Percentiles rank a stretch among this genome's conserved stretches.
Evolutionary conservation across 2,113 vertebrate genomes (phyloP).

Genomic region (Nothocercus julius): DNA sequence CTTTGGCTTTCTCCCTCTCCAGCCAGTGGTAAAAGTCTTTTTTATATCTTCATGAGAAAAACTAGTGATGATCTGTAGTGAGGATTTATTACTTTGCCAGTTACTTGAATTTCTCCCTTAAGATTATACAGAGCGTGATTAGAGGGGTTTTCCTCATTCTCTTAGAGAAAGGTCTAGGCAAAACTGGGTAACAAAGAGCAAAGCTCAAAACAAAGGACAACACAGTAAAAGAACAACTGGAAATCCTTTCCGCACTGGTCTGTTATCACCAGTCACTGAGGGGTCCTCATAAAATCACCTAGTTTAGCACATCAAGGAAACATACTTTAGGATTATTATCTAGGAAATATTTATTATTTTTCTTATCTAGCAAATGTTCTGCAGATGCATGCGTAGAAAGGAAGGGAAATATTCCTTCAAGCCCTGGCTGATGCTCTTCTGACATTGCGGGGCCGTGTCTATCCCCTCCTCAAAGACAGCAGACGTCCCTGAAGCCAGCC

Average conservation of each 20-base stretch:
- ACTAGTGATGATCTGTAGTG: conserved; percentile 38
- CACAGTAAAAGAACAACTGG: not conserved
- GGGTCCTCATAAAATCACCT: conserved; percentile 13
- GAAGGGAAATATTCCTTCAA: conserved; percentile 5
- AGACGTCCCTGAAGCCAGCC: not conserved
- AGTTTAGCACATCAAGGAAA: not conserved
- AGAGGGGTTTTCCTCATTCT: not conserved
- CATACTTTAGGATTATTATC: conserved; percentile 45
- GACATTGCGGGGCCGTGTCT: not conserved
- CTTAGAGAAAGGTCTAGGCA: not conserved
- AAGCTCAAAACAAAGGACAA: not conserved
- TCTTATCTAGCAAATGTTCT: conserved; percentile 34
- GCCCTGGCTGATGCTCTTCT: not conserved
- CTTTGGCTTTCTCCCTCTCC: not conserved
- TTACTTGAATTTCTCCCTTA: conserved; percentile 49
- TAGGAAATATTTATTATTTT: conserved; percentile 53
- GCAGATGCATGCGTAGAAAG: conserved; percentile 28
- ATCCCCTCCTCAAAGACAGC: not conserved
- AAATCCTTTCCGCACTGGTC: not conserved
- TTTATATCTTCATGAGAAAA: not conserved
- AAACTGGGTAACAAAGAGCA: conserved; percentile 30
- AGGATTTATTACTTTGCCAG: conserved; percentile 49
- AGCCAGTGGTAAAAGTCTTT: not conserved
- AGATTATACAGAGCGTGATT: not conserved
- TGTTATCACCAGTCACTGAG: not conserved